Evolutionary conservation across 2,888 invertebrate genomes (phyloP).

Genomic region (Eretmocerus hayati): DNA sequence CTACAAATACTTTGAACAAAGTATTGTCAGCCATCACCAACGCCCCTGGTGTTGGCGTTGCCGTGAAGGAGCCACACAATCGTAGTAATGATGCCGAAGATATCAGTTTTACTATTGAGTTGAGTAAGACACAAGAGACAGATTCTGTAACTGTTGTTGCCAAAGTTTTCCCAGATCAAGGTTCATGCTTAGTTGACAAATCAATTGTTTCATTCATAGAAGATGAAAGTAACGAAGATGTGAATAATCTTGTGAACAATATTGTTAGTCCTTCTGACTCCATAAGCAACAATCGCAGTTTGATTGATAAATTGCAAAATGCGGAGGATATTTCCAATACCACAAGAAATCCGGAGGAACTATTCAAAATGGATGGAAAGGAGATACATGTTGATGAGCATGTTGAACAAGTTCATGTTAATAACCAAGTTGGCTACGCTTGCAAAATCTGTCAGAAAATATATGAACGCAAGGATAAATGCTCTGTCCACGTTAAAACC

Average conservation of each 20-base stretch:
- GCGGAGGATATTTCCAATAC: conserved; percentile 34
- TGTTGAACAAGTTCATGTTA: conserved; percentile 36
- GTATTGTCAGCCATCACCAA: conserved; percentile 39
- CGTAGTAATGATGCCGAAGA: conserved; percentile 38
- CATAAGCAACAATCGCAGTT: conserved; percentile 26
- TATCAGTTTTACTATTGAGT: conserved; percentile 43
- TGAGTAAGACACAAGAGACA: conserved; percentile 36
- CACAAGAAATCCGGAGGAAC: conserved; percentile 39
- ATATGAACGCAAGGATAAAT: conserved; percentile 44
- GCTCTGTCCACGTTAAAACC: conserved; percentile 44
- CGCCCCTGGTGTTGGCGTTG: conserved; percentile 39
- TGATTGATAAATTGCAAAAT: conserved; percentile 32
- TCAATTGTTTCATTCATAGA: conserved; percentile 38
- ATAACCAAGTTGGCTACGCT: conserved; percentile 38
- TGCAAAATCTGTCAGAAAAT: conserved; percentile 42
- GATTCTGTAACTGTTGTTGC: conserved; percentile 35
- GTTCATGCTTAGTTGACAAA: conserved; percentile 41
- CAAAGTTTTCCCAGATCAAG: conserved; percentile 43
- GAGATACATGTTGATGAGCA: conserved; percentile 44
- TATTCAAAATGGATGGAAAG: conserved; percentile 42
- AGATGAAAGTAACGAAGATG: conserved; percentile 36
- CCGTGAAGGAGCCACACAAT: conserved; percentile 40
- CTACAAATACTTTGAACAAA: conserved; percentile 41
- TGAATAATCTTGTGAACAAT: conserved; percentile 38
- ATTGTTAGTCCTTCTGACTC: conserved; percentile 31